Evolutionary conservation across 2,888 invertebrate genomes (phyloP), one percentile per base, ranked within the genome.

Genomic region (Drosophila anomalipes): DNA sequence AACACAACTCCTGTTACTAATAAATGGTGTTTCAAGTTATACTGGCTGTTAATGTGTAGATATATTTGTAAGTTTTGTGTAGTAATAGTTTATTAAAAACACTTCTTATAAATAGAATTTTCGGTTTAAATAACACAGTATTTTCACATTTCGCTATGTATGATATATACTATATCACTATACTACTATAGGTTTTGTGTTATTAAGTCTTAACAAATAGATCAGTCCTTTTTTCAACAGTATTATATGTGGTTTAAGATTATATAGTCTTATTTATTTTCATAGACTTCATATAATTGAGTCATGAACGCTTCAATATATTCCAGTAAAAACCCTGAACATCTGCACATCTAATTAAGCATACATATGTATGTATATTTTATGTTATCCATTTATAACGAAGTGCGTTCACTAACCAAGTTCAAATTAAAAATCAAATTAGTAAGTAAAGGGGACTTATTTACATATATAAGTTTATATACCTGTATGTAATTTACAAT

Each of bases 1-100:
- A 87, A 70, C 88, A 86, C 76, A 84, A 57, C 83, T 86, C 91
- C 86, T 83, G 78, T 90, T 86, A 91, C 81, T 77, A 88, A 80
- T 84, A 44, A 71, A 68, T 75, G 60, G 26, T 37, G 67, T 67
- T 72, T 58, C 41, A 72, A 44, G 44, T 61, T 56, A 56, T 49
- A 69, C 58, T 70, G 52, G 58, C 69, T 69, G 59, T 70, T 70
- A 59, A 59, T 58, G 70, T 58, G 44, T 57, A 39, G 26, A 72
- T 64, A 57, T 57, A 22, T 63, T 58, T 72, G 22, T 51, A 54
- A 54, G 47, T 57, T 53, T 58, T 56, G 52, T 63, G 58, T 71
- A 53, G 26, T 33, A 52, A n/a, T 41, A 39, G 47, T 57, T 32
- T 52, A 69, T 33, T 56, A 51, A 68, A 49, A 28, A 49, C 30